Percentiles rank a stretch among this genome's conserved stretches.
These are phyloP conservation scores for Phylloscopus trochilus DNA, from an alignment of 2,113 vertebrate genomes.

Conservation along the genomic window DNA sequence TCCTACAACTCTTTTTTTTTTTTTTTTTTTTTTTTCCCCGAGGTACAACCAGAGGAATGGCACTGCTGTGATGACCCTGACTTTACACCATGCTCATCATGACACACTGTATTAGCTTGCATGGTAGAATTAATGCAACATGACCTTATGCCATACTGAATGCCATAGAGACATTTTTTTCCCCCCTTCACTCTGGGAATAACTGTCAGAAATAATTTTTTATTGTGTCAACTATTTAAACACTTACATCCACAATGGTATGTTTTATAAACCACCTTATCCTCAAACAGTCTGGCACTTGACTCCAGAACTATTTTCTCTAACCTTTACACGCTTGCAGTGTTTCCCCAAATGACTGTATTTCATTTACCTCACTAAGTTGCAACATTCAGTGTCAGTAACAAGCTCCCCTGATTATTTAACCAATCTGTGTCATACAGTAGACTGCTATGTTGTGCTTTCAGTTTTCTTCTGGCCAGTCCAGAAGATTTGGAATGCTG, in stretches of 20 bases:
- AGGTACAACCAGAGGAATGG: not conserved
- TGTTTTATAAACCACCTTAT: not conserved
- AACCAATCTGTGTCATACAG: not conserved
- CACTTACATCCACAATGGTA: not conserved
- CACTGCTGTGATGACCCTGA: not conserved
- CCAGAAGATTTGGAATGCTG: not conserved
- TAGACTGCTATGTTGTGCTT: not conserved
- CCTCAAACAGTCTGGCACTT: not conserved
- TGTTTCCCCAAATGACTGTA: not conserved
- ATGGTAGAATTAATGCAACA: not conserved
- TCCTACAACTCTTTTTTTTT: not conserved
- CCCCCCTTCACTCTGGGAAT: not conserved
- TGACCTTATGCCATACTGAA: not conserved
- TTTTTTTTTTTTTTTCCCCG: not conserved
- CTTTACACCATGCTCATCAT: not conserved
- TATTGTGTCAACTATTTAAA: slow-evolving; percentile 4
- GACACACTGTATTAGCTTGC: not conserved
- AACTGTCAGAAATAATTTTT: slow-evolving; percentile 11
- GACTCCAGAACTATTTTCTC: not conserved
- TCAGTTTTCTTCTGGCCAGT: not conserved
- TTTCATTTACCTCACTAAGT: not conserved
- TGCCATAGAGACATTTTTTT: not conserved
- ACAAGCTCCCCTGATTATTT: not conserved
- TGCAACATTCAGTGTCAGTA: not conserved
- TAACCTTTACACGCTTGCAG: not conserved